Base-by-base conservation (phyloP, 2,888 invertebrate species). In the Lingula anatina region DNA sequence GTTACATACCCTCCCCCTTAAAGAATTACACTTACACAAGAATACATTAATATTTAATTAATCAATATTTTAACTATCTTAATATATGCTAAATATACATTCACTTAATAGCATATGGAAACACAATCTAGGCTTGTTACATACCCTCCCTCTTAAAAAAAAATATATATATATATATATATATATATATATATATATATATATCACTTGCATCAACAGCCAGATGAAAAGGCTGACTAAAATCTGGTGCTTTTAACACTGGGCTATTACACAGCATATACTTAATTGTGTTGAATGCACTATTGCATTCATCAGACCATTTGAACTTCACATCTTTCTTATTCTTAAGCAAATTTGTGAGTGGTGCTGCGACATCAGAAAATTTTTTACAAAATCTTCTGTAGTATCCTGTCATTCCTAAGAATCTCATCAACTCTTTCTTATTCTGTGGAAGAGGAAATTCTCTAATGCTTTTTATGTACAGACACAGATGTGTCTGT, bases 361-460 rank as follows among this genome's bases (percentile, higher is more conserved):
- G 9, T 5, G 43, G 35, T 5, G 27, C 42, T 12, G 42, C n/a
- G 15, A 43, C 31, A 3, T 5, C 9, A 3, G 42, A n/a, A 35
- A 47, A 43, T 23, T 26, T 47, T 41, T 31, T 28, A 25, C 41
- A 41, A 23, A 47, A 47, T 5, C 35, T 28, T 21, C 42, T 27
- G 35, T 43, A 47, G 26, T 42, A 47, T 5, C 43, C 43, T 12
- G n/a, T 24, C 47, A 47, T 41, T 9, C 47, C 47, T 4, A 47
- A 24, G 47, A 47, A 47, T 9, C 43, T 27, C 5, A 28, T 9
- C 20, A 47, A n/a, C 20, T 41, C 41, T 15, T 24, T 27, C 35
- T 43, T 15, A 5, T 4, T 35, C 5, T 21, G 7, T 3, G 43
- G 47, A 5, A 12, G 5, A n/a, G 47, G 47, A 25, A 27, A 47